Evolutionary conservation across 1,140 invertebrate genomes (phyloP).

Genomic region (Antheraea mylitta): DNA sequence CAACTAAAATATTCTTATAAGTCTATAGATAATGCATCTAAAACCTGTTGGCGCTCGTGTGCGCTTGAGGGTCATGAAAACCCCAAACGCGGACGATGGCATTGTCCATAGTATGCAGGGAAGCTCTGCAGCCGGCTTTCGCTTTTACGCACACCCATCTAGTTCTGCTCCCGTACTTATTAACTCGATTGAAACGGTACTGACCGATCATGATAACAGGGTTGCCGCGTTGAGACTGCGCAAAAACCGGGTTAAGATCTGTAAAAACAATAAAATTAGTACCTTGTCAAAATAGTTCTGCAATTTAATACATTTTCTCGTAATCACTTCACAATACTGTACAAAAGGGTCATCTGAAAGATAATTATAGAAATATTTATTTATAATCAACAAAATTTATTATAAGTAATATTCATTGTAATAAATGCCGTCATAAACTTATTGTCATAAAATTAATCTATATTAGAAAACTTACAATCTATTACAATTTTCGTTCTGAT

Average conservation of each 20-base stretch:
- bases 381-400: too few species aligned
- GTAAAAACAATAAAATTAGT: constrained; percentile 42
- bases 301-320: background rate
- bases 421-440: too few species aligned
- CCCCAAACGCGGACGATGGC: constrained; percentile 71
- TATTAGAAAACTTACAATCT: too few species aligned
- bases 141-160: constrained; percentile 73
- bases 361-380: too few species aligned
- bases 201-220: constrained; percentile 73
- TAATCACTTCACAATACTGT: background rate
- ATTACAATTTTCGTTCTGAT: too few species aligned
- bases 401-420: too few species aligned
- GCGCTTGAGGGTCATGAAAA: constrained; percentile 63
- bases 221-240: constrained; percentile 66
- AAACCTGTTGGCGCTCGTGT: constrained; percentile 66
- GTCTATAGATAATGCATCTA: constrained; percentile 26
- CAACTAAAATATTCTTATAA: constrained; percentile 1
- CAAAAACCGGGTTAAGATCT: constrained; percentile 70
- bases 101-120: constrained; percentile 68
- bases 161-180: constrained; percentile 60
- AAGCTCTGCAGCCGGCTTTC: constrained; percentile 66
- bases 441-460: too few species aligned
- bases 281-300: constrained; percentile 8
- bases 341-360: background rate
- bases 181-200: constrained; percentile 68